A percentile compares a stretch with the other conserved stretches of the same genome.
phyloP scores from a whole-genome alignment of 2,888 invertebrate species.

The Xylota sylvarum region DNA sequence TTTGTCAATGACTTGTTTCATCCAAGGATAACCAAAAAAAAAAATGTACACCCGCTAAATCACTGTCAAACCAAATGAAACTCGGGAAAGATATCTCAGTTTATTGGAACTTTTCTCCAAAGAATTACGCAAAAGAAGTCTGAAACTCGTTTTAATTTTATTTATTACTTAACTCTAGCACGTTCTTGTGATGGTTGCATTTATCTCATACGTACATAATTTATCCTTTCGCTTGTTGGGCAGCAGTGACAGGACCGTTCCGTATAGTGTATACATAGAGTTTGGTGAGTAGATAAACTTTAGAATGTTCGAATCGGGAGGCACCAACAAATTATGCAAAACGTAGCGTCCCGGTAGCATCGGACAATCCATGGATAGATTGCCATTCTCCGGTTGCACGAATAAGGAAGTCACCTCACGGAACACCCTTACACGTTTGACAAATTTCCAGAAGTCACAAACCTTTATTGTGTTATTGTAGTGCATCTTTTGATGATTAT shows the following conservation, averaged over 20 bases:
- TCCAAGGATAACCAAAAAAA: neutral
- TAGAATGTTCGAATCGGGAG: conserved; percentile 79
- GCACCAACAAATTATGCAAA: conserved; percentile 79
- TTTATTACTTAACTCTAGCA: conserved; percentile 77
- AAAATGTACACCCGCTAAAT: neutral
- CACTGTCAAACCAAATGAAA: conserved; percentile 17
- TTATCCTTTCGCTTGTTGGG: conserved; percentile 76
- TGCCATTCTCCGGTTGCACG: conserved; percentile 78
- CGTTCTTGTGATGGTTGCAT: conserved; percentile 79
- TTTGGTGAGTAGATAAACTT: conserved; percentile 81
- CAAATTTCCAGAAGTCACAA: conserved; percentile 80
- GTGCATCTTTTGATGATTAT: conserved; percentile 72
- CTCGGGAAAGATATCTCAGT: conserved; percentile 1
- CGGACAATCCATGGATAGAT: conserved; percentile 81
- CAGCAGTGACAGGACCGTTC: conserved; percentile 78
- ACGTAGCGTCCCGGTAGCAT: conserved; percentile 79
- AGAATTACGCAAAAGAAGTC: neutral
- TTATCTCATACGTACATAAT: conserved; percentile 79
- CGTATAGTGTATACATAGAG: conserved; percentile 79
- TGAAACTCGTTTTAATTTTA: conserved; percentile 15
- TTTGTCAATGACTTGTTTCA: conserved; percentile 24
- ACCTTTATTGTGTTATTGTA: conserved; percentile 79
- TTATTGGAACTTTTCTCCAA: neutral
- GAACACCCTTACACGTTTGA: conserved; percentile 80
- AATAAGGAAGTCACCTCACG: conserved; percentile 79